Base-by-base conservation (phyloP, 2,888 invertebrate genomes). In the Platynereis dumerilii region DNA sequence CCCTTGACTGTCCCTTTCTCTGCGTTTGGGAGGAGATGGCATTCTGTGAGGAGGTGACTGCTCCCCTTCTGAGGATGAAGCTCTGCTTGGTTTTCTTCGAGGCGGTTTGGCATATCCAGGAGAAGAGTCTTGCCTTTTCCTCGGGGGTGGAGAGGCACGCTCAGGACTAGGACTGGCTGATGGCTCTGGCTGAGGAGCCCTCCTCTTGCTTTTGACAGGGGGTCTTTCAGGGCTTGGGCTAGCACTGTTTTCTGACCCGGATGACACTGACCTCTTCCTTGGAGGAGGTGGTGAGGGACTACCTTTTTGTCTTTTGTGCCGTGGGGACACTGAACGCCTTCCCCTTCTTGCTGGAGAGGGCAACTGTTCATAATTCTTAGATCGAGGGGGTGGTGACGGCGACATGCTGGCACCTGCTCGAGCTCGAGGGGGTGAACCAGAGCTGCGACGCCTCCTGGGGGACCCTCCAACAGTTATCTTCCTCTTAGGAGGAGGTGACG, bases 251-350 rank as follows among this genome's bases (percentile, higher is more conserved):
- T 53, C 53, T 2, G 61, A 61, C 39, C 39, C 42, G 15, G 61
- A 61, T n/a, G 12, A 54, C 17, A 39, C n/a, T 26, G 22, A 54
- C 26, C 61, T 26, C 27, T 42, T 52, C 2, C 27, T 20, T 2
- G 29, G 60, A 22, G 52, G 60, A 10, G 60, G 61, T 53, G 52
- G 29, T 2, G 48, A 22, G 20, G 60, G 29, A 12, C 28, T 20
- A 28, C 48, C 45, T 7, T 20, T 26, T 1, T 27, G 29, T 34
- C 52, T 45, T 28, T 52, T 60, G 5, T 5, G 48, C 48, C 20
- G 48, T 10, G 48, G 48, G 22, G 48, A 48, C 17, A n/a, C 20
- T 5, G 48, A 48, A 22, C 5, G 34, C 34, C 12, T 34, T 34
- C 39, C 58, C 29, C 52, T 52, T 27, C 22, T 48, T 2, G 20